Evolutionary conservation across 2,888 invertebrate species (phyloP), one percentile per base, ranked within the genome.

Genomic region (Phengaris arion): DNA sequence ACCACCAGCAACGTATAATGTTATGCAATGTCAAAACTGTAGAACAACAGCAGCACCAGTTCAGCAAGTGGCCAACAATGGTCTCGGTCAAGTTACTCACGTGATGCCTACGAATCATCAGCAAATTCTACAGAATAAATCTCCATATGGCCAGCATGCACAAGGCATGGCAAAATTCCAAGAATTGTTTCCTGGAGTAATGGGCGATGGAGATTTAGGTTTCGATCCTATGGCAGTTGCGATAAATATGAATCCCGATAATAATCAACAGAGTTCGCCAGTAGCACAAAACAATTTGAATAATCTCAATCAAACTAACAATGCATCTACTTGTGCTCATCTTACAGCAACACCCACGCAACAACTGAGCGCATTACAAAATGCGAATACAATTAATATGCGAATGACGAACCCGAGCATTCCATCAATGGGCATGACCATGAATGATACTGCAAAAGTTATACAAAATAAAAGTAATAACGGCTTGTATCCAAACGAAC

Each of bases 201-300:
- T 85, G 83, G 52, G 81, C 35, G 83, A 82, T 13, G 86, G 85
- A 35, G 88, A 91, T 77, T 83, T 93, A 75, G 89, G 89, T 54
- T 93, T 91, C 77, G 92, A 93, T 81, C 93, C 93, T 2, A 93
- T 93, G 93, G 84, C 88, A 57, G 89, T 93, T 77, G 93, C 93
- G 10, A 85, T 93, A 80, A 92, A 93, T 82, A 92, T 93, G 92
- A 93, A 93, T 81, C 93, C 93, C 73, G 88, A 87, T 57, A 93
- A 93, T 78, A 93, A 93, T 78, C 87, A 89, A 74, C 84, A 91
- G 79, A 83, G 82, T 76, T 82, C 83, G 81, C 80, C 87, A 57
- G 82, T 85, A 1, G 91, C 90, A 83, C 82, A 87, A 70, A 88
- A 87, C 76, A 78, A 91, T 76, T 86, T 92, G 86, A 83, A 82